A percentile compares a stretch with the other conserved stretches of the same genome.
These are phyloP conservation scores for Baronia brevicornis DNA, from an alignment of 2,888 invertebrate species.

Conservation along the genomic window DNA sequence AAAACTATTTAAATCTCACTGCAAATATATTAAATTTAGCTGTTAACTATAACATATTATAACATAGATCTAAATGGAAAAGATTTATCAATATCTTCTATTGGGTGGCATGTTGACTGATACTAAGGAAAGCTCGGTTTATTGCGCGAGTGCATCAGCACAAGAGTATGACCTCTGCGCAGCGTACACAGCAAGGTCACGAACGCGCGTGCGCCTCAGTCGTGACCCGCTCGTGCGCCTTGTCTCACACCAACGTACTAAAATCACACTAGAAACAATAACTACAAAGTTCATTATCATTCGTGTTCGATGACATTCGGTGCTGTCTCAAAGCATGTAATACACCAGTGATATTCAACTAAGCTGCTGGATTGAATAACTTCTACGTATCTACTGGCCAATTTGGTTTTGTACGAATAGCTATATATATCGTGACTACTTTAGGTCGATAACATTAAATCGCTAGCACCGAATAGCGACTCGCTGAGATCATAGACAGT, in stretches of 20 bases:
- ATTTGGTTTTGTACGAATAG: conserved; percentile 37
- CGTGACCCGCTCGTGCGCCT: conserved; percentile 72
- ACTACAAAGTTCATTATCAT: conserved; percentile 56
- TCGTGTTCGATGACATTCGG: conserved; percentile 26
- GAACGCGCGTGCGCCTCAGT: conserved; percentile 71
- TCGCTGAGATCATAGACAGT: conserved; percentile 53
- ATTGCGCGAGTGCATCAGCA: conserved; percentile 57
- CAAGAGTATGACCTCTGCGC: conserved; percentile 65
- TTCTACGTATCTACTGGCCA: conserved; percentile 35
- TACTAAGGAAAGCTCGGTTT: conserved; percentile 44
- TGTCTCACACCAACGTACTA: conserved; percentile 36
- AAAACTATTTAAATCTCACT: too few species aligned
- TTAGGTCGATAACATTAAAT: conserved; percentile 28
- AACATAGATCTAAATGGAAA: conserved; percentile 1
- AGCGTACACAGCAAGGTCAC: conserved; percentile 72
- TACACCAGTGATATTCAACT: conserved; percentile 31
- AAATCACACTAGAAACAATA: conserved; percentile 45
- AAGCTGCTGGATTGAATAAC: conserved; percentile 24
- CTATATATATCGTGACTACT: conserved; percentile 23
- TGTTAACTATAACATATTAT: too few species aligned
- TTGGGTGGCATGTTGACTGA: conserved; percentile 12
- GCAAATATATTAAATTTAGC: too few species aligned
- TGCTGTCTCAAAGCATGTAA: conserved; percentile 48
- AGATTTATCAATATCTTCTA: conserved; percentile 4
- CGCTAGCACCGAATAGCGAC: conserved; percentile 40